Base-by-base conservation (phyloP, 2,113 vertebrate genomes). In the Aldabrachelys gigantea region DNA sequence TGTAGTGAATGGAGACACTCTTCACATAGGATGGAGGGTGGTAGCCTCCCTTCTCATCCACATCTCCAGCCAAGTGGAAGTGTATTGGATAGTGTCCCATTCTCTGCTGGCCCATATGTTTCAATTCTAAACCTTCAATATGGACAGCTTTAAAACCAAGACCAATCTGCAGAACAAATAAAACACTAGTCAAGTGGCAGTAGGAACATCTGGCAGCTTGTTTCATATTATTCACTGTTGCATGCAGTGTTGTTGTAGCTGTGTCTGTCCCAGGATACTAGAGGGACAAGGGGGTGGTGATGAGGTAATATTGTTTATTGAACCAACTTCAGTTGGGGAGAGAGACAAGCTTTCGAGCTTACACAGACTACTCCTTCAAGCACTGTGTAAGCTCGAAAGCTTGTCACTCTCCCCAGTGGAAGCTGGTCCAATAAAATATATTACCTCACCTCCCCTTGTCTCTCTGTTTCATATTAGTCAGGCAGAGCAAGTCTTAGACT, bases 11-110 rank as follows among this genome's bases (percentile, higher is more conserved):
- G 95, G 99, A 99, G 49, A 99, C 94, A 6, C 99, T 99, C 14
- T 98, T 98, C 97, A 99, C 97, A 0, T 98, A 99, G 0, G 99
- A 99, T 10, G 99, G 98, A 0, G 99, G 99, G 92, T 98, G 10
- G 56, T 99, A 99, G 91, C 99, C 99, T 56, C 99, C 99, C 44
- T 89, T 98, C 88, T 99, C 98, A 12, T 99, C 99, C 96, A 99
- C 98, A 2, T 99, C 99, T 29, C 99, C 99, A 1, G 98, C 99
- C 98, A 99, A 99, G 94, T 99, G 99, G 97, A 99, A 99, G 89
- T 99, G 99, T 54, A 99, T 97, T 0, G 99, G 99, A 86, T 99
- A 99, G 97, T 99, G 99, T 35, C 99, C 99, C 98, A 99, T 98
- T 2, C 98, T 98, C 98, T 99, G 99, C 97, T 99, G 99, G 8